Evolutionary conservation across 2,797 vertebrate genomes (phyloP), one percentile per base, ranked within the genome.

Genomic region (Pseudotriccus pelzelni): DNA sequence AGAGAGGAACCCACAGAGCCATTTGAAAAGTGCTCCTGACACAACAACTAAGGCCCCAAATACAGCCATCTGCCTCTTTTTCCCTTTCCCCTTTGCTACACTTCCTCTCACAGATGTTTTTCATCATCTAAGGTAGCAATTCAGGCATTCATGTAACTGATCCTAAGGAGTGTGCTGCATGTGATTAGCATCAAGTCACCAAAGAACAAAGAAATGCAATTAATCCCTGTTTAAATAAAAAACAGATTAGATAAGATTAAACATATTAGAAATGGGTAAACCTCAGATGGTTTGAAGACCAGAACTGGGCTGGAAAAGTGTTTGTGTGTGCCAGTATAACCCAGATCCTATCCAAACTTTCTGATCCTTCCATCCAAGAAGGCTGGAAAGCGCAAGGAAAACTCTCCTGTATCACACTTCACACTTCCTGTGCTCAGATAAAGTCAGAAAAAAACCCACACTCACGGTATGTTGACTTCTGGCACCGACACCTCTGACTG

Each of bases 151-250:
- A 0, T 88, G 92, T 96, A 96, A 96, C 91, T 69, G 91, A 95
- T 94, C 82, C 69, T 10, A 67, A 89, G 58, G 82, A 94, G 66
- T 52, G 27, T 89, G 89, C 87, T 93, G 82, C 91, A 90, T 91
- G 69, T 94, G 94, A 97, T 97, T 94, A 96, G 83, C 91, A 92
- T 95, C 95, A 94, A 95, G 76, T 90, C 89, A 93, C 89, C 69
- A 86, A 93, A 92, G 92, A 94, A 95, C 95, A 97, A 95, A 97
- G 95, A 96, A 96, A 91, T 47, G 37, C 74, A 93, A 95, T 96
- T 96, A 96, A 95, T 92, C 82, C 55, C 59, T 82, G 59, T 89
- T 97, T 85, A 96, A 97, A 96, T 91, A 91, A 93, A 93, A 94
- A 93, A 13, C 73, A 91, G 79, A 90, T 92, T 95, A 92, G 87